Base-by-base conservation (phyloP, 2,113 vertebrate species). In the Taurulus bubalis region DNA sequence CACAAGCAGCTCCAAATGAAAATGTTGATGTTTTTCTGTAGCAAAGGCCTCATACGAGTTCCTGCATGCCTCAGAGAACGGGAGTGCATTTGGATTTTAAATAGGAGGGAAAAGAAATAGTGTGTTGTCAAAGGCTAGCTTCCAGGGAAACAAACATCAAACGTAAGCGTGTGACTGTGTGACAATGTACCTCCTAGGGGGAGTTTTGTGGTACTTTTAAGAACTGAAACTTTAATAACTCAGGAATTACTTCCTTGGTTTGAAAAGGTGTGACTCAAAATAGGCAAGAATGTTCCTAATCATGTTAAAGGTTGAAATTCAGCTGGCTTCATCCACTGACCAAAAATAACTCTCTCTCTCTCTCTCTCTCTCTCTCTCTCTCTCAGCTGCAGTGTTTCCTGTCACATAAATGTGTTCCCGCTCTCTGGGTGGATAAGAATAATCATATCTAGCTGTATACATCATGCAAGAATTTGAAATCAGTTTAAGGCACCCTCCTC, bases 71-170 rank as follows among this genome's bases (percentile, higher is more conserved):
- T 24, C n/a, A 55, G 62, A 85, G 75, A 86, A 60, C 9, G 15
- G 55, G 47, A 69, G 55, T 38, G 70, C 75, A 71, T 87, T 77
- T 81, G 53, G 83, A 77, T 89, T 79, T 83, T 75, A 80, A 83
- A 80, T 15, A 58, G 65, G 36, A 56, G n/a, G 55, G 28, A 73
- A 79, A 75, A 60, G 75, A 80, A 86, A 74, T 73, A 74, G 58
- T 75, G 40, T 45, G 75, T 72, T 74, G 82, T 86, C 80, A 90
- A 80, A 82, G 59, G 73, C 59, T 77, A 74, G 82, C 88, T 89
- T 78, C 78, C 67, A 88, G 84, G 79, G 79, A 89, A 89, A 86
- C 86, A 90, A 85, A 90, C 77, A 73, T 91, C 73, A 90, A 71
- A 85, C 18, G 24, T 62, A n/a, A 45, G 16, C 38, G 53, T 76